A percentile compares a stretch with the other conserved stretches of the same genome.
Conservation (phyloP, 2,797 vertebrate genomes). For the Chloroceryle amazona region DNA sequence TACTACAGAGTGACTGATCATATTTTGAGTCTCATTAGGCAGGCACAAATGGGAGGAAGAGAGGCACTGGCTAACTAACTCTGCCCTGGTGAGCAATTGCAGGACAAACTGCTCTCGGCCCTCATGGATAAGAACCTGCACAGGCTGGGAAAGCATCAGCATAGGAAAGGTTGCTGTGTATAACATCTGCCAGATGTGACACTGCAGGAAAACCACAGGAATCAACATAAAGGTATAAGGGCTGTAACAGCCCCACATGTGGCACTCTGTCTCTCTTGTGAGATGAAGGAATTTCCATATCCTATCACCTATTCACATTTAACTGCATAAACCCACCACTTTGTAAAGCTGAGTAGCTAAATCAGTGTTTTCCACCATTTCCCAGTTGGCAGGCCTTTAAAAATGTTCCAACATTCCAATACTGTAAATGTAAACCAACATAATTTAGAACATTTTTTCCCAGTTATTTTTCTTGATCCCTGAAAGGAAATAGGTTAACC, state of each 20-base stretch:
- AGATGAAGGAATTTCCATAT: neutral
- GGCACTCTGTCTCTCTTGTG: neutral
- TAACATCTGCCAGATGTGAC: neutral
- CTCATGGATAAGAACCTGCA: neutral
- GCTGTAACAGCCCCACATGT: neutral
- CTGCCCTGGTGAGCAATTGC: neutral
- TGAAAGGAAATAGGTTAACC: neutral
- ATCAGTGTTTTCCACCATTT: neutral
- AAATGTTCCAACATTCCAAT: neutral
- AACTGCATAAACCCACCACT: neutral
- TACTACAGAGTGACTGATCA: constrained; percentile 7
- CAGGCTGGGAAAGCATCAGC: neutral
- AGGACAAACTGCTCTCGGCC: neutral
- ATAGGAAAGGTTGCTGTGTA: neutral
- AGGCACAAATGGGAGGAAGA: neutral
- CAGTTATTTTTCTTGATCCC: neutral
- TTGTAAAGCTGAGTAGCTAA: neutral
- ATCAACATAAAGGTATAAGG: neutral
- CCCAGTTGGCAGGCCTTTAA: neutral
- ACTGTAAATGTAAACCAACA: neutral
- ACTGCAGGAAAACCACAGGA: neutral
- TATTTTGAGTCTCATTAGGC: constrained; percentile 51
- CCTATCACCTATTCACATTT: neutral
- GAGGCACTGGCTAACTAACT: neutral
- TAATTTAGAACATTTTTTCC: neutral